Evolutionary conservation across 1,140 invertebrate species (phyloP).

Genomic region (Pseudomyrmex dendroicus): DNA sequence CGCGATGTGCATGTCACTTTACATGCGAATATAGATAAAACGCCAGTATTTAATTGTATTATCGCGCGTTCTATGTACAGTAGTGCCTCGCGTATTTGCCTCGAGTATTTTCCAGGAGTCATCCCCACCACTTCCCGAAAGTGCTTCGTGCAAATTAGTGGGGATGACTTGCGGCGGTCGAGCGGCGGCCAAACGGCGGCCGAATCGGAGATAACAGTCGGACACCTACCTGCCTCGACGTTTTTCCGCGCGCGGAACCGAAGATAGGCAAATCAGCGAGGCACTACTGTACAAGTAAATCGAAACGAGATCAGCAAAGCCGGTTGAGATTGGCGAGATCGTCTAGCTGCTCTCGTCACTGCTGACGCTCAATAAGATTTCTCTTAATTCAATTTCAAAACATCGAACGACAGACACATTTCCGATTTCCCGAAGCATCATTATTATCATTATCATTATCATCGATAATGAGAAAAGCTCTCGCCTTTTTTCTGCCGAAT

Average conservation of each 20-base stretch:
- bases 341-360: background rate
- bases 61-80: background rate
- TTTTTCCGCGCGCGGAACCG: no score
- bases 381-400: slow-evolving; percentile 1
- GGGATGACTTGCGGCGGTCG: no score
- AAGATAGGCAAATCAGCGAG: no score
- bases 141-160: no score
- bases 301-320: slow-evolving; percentile 9
- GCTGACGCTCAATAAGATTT: slow-evolving; percentile 9
- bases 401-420: background rate
- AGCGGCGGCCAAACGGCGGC: no score
- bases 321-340: slow-evolving; percentile 8
- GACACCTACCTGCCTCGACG: no score
- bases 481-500: background rate
- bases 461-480: background rate
- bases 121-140: no score
- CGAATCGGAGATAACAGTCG: no score
- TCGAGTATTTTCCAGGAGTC: no score
- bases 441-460: background rate
- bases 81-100: no score
- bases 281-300: no score
- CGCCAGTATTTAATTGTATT: slow-evolving; percentile 22
- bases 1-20: background rate
- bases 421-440: background rate
- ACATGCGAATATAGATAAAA: background rate